These are phyloP conservation scores for Catonia carolina DNA, from an alignment of 2,888 invertebrate genomes.

Conservation along the genomic window DNA sequence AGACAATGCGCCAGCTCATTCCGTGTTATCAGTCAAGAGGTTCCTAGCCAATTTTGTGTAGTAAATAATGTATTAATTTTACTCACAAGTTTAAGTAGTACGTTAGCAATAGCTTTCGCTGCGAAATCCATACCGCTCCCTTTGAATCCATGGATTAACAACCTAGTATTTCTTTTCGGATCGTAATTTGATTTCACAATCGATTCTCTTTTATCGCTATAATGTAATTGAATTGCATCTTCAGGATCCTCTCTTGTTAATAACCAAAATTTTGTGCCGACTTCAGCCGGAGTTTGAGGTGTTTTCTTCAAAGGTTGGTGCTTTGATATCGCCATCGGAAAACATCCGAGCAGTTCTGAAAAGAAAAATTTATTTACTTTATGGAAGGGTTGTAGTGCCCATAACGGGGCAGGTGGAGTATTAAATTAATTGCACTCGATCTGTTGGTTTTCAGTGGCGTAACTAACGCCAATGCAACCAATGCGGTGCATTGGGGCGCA, in stretches of 20 bases:
- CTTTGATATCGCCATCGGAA: slow-evolving; percentile 45
- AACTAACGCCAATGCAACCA: too few species aligned
- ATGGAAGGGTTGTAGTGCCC: too few species aligned
- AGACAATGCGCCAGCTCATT: too few species aligned
- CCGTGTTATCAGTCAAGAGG: too few species aligned
- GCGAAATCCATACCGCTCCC: slow-evolving; percentile 49
- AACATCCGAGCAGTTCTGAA: slow-evolving; percentile 52
- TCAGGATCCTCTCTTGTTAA: slow-evolving; percentile 45
- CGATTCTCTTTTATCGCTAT: slow-evolving; percentile 46
- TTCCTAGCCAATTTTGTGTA: too few species aligned
- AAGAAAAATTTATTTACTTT: slow-evolving; percentile 7
- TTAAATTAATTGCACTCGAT: too few species aligned
- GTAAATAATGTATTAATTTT: neutral
- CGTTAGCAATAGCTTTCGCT: slow-evolving; percentile 43
- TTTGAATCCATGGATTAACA: slow-evolving; percentile 53
- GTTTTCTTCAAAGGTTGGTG: slow-evolving; percentile 48
- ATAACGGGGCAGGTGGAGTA: too few species aligned
- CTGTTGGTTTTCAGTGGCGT: too few species aligned
- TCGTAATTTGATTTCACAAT: slow-evolving; percentile 46
- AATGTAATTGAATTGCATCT: slow-evolving; percentile 38
- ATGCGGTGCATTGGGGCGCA: too few species aligned
- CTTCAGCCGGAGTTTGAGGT: slow-evolving; percentile 49
- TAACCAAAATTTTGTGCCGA: slow-evolving; percentile 50
- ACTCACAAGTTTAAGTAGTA: slow-evolving; percentile 49
- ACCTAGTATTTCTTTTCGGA: slow-evolving; percentile 44